Base-by-base conservation (phyloP, 2,888 invertebrate species). In the Leptopilina drosophilae region DNA sequence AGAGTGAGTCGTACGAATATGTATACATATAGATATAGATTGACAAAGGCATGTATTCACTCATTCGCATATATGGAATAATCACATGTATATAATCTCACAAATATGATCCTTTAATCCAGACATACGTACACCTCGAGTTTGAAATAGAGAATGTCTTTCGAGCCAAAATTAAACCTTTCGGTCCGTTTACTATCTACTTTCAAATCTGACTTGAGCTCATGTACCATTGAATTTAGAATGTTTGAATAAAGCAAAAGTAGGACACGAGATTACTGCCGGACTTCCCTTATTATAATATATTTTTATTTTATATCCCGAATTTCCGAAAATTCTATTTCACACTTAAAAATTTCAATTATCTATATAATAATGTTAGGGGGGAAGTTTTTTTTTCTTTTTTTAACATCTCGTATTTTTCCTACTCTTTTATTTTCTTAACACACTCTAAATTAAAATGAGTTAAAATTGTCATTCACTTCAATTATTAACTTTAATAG, bases 91-190 rank as follows among this genome's bases (percentile, higher is more conserved):
- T 33, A 56, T 73, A 73, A 73, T 73, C 73, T 73, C 53, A 33
- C 33, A 73, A 53, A 73, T 73, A 73, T 40, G 73, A n/a, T 53
- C 53, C 73, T 56, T 56, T 73, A 73, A 73, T 73, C 73, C 56
- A 33, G 33, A 40, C 73, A 33, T 14, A 56, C 20, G 20, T 69
- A 11, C 14, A 49, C 49, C 49, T 69, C 49, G 14, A 15, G 56
- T 33, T 56, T 73, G 3, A 56, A 73, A 56, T 53, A 56, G n/a
- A 33, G 56, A 26, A 56, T n/a, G 56, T 56, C 56, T 73, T 33
- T 56, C 33, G 53, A 73, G 56, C 73, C 53, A 9, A 53, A 56
- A 73, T 73, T 73, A 73, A 56, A 73, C 53, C 73, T 73, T 73
- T 33, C 53, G 56, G 53, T 73, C 33, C 53, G 56, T 73, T 73